Evolutionary conservation across 2,113 vertebrate genomes (phyloP).

Genomic region (Apus apus): DNA sequence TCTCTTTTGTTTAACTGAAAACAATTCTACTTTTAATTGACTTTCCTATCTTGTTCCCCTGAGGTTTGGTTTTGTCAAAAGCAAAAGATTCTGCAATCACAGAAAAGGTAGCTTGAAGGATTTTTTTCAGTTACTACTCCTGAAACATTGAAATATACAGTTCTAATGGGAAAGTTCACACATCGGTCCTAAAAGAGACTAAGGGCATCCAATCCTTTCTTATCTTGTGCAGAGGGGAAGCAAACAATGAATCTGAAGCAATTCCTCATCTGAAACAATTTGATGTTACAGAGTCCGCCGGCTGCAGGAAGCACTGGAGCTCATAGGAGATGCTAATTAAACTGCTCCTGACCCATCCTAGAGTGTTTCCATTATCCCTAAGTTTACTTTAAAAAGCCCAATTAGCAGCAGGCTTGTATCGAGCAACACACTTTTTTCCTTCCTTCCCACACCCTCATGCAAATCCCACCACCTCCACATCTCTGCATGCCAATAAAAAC

Average conservation of each 20-base stretch:
- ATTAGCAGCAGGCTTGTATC: neutral
- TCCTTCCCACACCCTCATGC: neutral
- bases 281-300: neutral
- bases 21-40: neutral
- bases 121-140: neutral
- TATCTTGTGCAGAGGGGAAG: neutral
- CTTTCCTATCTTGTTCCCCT: neutral
- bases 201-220: neutral
- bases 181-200: neutral
- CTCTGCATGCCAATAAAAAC: neutral
- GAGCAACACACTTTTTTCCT: neutral
- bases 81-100: neutral
- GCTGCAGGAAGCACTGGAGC: neutral
- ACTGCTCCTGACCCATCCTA: neutral
- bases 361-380: neutral
- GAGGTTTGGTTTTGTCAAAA: neutral
- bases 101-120: neutral
- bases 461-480: neutral
- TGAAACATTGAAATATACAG: neutral
- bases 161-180: neutral
- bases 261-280: neutral
- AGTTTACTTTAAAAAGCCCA: neutral
- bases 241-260: neutral
- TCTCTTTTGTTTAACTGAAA: neutral
- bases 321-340: neutral